Evolutionary conservation across 2,113 vertebrate species (phyloP), one percentile per base, ranked within the genome.

Genomic region (Panurus biarmicus): DNA sequence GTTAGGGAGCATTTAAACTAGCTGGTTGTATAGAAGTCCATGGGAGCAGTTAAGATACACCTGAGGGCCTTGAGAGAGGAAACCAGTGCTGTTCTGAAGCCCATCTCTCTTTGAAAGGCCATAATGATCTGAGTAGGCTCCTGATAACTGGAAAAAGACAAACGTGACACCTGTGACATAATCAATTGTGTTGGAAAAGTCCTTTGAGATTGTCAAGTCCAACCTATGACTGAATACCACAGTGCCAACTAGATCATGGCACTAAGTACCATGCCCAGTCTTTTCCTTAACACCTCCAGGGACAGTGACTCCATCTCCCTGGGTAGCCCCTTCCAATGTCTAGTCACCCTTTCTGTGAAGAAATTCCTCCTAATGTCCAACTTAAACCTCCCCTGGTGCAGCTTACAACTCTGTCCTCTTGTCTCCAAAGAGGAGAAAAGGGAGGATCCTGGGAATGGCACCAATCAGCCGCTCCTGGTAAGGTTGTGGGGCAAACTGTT

Each of bases 221-320:
- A 60, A 7, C 7, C 7, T 50, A 4, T 42, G 24, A 24, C 19
- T 50, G 29, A 42, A 60, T 16, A 58, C 45, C 15, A 11, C 19
- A 0, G 0, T 42, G 31, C 24, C 24, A 50, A 42, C 29, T 20
- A n/a, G 31, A 29, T 14, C 15, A 29, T 42, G 29, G 44, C 44
- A 48, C 18, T 58, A 2, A 48, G 57, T 25, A 12, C 11, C 35
- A 8, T 0, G 1, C 15, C 7, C 24, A 19, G 11, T 23, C 5
- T 53, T 64, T 64, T 78, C 23, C n/a, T 23, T 40, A 48, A 28
- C 23, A 40, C 35, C 9, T 70, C 19, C 44, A 70, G 44, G 29
- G 19, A 48, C 35, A 18, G 54, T 29, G 44, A 6, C 44, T 70
- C 54, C 35, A 28, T 11, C 9, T 50, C 29, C 14, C 29, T 70